Percentiles rank a stretch among this genome's conserved stretches.
These are phyloP conservation scores for Ditula angustiorana DNA, from an alignment of 2,888 invertebrate species.

Conservation along the genomic window DNA sequence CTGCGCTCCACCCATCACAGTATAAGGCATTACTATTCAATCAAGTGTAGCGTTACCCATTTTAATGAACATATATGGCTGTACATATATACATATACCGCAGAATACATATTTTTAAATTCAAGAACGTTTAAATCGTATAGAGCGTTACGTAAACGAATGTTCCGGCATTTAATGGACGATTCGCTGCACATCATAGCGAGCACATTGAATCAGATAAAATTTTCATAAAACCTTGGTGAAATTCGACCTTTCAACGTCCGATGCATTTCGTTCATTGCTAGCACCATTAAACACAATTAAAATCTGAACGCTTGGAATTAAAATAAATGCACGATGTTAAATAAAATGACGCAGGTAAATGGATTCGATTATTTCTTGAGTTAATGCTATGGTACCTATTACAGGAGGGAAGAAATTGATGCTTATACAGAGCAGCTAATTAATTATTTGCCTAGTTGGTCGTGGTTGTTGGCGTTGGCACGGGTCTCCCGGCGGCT, in stretches of 20 bases:
- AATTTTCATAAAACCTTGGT: conserved; percentile 74
- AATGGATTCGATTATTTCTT: neutral
- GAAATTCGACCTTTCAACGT: conserved; percentile 77
- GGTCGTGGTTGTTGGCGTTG: conserved; percentile 58
- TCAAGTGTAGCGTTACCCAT: conserved; percentile 23
- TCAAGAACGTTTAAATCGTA: conserved; percentile 14
- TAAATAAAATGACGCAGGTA: neutral
- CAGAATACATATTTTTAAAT: neutral
- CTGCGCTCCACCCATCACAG: conserved; percentile 28
- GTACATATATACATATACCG: neutral
- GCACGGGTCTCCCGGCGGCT: conserved; percentile 59
- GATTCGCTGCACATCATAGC: conserved; percentile 21
- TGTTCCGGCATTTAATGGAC: conserved; percentile 14
- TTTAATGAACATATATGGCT: conserved; percentile 8
- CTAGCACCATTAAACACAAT: conserved; percentile 26
- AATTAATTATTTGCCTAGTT: conserved; percentile 61
- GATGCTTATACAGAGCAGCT: conserved; percentile 52
- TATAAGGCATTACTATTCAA: conserved; percentile 27
- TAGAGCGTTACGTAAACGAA: conserved; percentile 20
- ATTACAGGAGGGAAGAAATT: conserved; percentile 55
- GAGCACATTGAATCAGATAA: conserved; percentile 26
- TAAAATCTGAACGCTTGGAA: neutral
- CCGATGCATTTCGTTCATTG: conserved; percentile 70
- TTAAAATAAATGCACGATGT: conserved; percentile 2
- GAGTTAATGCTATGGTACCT: conserved; percentile 19